Evolutionary conservation across 2,113 vertebrate species (phyloP), one percentile per base, ranked within the genome.

Genomic region (Pelodiscus sinensis): DNA sequence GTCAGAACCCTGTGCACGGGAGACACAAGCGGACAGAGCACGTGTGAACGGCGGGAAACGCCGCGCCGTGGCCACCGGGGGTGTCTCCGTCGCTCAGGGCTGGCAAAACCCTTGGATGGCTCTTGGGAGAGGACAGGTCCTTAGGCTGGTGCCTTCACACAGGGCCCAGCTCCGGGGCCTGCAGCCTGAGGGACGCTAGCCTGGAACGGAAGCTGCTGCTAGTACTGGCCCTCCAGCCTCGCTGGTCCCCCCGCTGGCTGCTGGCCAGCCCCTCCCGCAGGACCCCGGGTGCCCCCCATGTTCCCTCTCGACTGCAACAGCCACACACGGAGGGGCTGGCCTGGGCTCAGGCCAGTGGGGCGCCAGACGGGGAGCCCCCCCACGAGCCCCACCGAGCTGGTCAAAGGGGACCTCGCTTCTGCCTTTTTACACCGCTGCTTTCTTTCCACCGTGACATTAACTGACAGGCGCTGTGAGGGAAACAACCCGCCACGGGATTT

Each of bases 1-100:
- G 99, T 99, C 79, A 99, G 97, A 51, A 99, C 99, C 96, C 99
- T 99, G 97, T 15, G 57, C 2, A 29, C 9, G 12, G 82, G 86
- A 65, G 12, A 94, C 86, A 94, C 0, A 4, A 84, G 82, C 44
- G 9, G 60, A 89, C 1, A 94, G 57, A 84, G 3, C 68, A 22
- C 22, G 51, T 60, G 75, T 0, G 9, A 62, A 57, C 2, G 58
- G 38, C 7, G 11, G 24, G 44, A 50, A 77, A 77, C 25, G 38
- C 73, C 44, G 21, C 73, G 25, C 35, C 35, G 13, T 15, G 12
- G 38, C 6, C 1, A 24, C 50, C 13, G 13, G 22, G 73, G 73
- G 6, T 13, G 6, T n/a, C n/a, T n/a, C n/a, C n/a, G 38, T 44
- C 38, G 38, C 38, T 21, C 71, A 73, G 35, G 1, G 3, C 38